These are phyloP conservation scores for Holothuria scabra DNA, from an alignment of 53 echinoderm and acorn worm species.

Conservation along the genomic window DNA sequence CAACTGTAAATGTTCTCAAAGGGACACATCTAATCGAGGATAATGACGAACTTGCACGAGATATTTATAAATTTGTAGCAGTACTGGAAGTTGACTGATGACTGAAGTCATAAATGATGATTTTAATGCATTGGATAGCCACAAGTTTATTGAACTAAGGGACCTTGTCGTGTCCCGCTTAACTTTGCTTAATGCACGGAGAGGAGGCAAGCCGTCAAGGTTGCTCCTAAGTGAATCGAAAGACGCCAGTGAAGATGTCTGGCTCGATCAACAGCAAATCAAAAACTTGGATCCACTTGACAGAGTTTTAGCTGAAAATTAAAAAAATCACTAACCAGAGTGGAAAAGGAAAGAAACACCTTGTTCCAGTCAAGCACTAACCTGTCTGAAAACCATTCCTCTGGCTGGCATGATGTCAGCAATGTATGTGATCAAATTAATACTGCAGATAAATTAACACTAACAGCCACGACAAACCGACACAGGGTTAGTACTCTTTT, in stretches of 20 bases:
- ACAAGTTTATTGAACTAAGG: conserved; percentile 43
- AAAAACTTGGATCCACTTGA: background rate
- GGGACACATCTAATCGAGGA: conserved; percentile 50
- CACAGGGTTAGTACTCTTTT: too few species aligned
- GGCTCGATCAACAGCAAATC: background rate
- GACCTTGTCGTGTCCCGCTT: conserved; percentile 57
- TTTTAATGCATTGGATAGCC: conserved; percentile 22
- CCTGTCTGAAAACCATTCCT: too few species aligned
- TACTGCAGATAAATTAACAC: too few species aligned
- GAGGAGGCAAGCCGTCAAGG: conserved; percentile 38
- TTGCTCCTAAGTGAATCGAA: background rate
- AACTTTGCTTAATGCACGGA: conserved; percentile 64
- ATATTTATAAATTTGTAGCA: conserved; percentile 64
- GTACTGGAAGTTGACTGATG: conserved; percentile 61
- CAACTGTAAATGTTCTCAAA: conserved; percentile 39
- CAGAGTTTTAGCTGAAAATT: conserved; percentile 5
- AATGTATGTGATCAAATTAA: too few species aligned
- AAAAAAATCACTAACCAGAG: conserved; percentile 63
- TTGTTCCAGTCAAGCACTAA: too few species aligned
- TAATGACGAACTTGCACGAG: conserved; percentile 45
- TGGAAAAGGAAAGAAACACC: conserved; percentile 58
- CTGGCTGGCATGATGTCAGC: too few species aligned
- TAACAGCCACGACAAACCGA: too few species aligned
- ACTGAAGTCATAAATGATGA: background rate
- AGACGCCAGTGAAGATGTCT: background rate